phyloP scores from a whole-genome alignment of 2,888 invertebrate genomes.

The Endomychus coccineus region DNA sequence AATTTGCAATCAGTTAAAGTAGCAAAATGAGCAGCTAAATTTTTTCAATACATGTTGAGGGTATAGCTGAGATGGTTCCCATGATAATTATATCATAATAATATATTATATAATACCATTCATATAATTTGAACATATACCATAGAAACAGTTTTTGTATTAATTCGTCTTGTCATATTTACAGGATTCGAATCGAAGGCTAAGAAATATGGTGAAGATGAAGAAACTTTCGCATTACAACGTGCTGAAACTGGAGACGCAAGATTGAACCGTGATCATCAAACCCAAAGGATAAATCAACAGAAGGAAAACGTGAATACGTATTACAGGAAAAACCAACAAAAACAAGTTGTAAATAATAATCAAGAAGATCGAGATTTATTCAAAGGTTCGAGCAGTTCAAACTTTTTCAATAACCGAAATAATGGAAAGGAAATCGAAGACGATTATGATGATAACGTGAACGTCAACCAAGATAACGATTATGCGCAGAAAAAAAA shows the following conservation, averaged over 20 bases:
- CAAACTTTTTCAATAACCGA: slow-evolving; percentile 65
- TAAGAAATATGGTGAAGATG: slow-evolving; percentile 56
- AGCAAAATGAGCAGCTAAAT: too few species aligned
- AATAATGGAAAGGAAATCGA: slow-evolving; percentile 54
- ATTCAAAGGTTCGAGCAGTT: slow-evolving; percentile 64
- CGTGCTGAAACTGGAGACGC: slow-evolving; percentile 60
- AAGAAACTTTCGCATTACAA: slow-evolving; percentile 65
- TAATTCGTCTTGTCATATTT: slow-evolving; percentile 12
- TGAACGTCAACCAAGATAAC: slow-evolving; percentile 42
- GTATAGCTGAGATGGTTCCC: too few species aligned
- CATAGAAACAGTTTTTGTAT: slow-evolving; percentile 3
- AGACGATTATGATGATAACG: slow-evolving; percentile 47
- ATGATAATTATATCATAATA: too few species aligned
- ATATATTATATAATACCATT: too few species aligned
- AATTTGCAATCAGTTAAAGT: too few species aligned
- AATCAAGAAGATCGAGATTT: slow-evolving; percentile 47
- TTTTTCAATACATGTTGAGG: too few species aligned
- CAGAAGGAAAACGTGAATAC: slow-evolving; percentile 30
- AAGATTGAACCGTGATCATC: slow-evolving; percentile 40
- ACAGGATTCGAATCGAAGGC: slow-evolving; percentile 60
- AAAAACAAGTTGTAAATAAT: slow-evolving; percentile 29
- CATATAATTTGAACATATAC: too few species aligned
- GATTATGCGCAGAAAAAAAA: slow-evolving; percentile 42
- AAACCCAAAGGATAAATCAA: slow-evolving; percentile 40
- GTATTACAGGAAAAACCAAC: slow-evolving; percentile 23